Evolutionary conservation across 2,113 vertebrate genomes (phyloP).

Genomic region (Pogonocichla stellata): DNA sequence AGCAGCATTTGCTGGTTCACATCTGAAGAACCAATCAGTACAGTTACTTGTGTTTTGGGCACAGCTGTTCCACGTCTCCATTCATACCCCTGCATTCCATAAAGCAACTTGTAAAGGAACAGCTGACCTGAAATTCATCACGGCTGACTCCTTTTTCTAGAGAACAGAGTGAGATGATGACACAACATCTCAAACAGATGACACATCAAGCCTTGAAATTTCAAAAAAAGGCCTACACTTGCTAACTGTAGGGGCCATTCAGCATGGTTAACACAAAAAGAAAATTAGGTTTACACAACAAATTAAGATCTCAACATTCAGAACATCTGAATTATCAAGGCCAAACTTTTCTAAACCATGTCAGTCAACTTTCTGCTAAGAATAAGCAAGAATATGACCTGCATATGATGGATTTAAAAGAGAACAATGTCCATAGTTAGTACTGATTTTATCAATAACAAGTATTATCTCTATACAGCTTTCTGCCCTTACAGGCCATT

Average conservation of each 20-base stretch:
- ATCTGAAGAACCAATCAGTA: neutral
- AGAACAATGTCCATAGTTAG: neutral
- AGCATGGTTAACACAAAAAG: neutral
- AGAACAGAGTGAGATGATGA: neutral
- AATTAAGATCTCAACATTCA: neutral
- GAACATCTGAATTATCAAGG: neutral
- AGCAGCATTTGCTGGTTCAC: neutral
- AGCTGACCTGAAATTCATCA: neutral
- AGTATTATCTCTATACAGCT: neutral
- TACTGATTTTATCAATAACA: neutral
- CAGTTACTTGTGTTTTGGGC: neutral
- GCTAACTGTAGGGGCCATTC: neutral
- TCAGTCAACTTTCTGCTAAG: neutral
- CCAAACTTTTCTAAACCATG: neutral
- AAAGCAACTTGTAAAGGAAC: neutral
- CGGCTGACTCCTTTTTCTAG: neutral
- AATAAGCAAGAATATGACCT: neutral
- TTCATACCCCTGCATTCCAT: neutral
- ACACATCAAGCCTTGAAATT: neutral
- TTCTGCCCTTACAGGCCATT: neutral
- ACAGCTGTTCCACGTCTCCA: neutral
- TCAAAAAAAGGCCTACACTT: neutral
- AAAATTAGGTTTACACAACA: neutral
- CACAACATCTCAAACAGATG: neutral
- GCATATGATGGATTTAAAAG: neutral